These are phyloP conservation scores for Phyto melanocephala DNA, from an alignment of 2,888 invertebrate genomes.

Conservation along the genomic window DNA sequence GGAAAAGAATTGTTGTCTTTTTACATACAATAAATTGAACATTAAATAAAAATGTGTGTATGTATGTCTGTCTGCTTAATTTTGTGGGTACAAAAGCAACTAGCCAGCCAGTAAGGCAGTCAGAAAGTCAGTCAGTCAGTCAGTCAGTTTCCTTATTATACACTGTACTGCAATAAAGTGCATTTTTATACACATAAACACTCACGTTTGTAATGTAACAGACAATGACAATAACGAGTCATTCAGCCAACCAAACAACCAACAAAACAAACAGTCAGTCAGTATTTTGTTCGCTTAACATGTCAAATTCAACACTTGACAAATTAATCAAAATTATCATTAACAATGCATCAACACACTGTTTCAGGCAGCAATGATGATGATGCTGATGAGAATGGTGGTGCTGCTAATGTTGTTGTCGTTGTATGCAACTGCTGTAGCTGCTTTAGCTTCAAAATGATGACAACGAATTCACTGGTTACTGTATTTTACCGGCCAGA, in stretches of 20 bases:
- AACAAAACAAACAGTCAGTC: constrained; percentile 35
- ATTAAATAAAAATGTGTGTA: constrained; percentile 47
- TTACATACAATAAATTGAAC: constrained; percentile 58
- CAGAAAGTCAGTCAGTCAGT: constrained; percentile 4
- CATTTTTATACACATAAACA: constrained; percentile 50
- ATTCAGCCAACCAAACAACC: constrained; percentile 37
- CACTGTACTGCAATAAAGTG: constrained; percentile 42
- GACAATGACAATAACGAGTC: constrained; percentile 57
- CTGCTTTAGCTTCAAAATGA: constrained; percentile 26
- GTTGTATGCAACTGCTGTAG: constrained; percentile 36
- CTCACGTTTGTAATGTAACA: constrained; percentile 52
- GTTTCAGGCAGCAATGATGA: constrained; percentile 47
- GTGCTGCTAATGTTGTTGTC: constrained; percentile 30
- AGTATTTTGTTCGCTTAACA: constrained; percentile 65
- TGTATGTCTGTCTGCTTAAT: not conserved
- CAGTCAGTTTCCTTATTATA: constrained; percentile 33
- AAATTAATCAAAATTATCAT: constrained; percentile 66
- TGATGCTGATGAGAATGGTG: constrained; percentile 17
- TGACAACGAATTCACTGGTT: constrained; percentile 54
- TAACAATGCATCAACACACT: constrained; percentile 65
- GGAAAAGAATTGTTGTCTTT: constrained; percentile 13
- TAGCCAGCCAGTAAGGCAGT: not conserved
- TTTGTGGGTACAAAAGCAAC: not conserved
- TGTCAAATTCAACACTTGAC: constrained; percentile 66
- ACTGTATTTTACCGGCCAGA: constrained; percentile 50